These are phyloP conservation scores for Anas platyrhynchos DNA, from an alignment of 2,113 vertebrate species.

Conservation along the genomic window DNA sequence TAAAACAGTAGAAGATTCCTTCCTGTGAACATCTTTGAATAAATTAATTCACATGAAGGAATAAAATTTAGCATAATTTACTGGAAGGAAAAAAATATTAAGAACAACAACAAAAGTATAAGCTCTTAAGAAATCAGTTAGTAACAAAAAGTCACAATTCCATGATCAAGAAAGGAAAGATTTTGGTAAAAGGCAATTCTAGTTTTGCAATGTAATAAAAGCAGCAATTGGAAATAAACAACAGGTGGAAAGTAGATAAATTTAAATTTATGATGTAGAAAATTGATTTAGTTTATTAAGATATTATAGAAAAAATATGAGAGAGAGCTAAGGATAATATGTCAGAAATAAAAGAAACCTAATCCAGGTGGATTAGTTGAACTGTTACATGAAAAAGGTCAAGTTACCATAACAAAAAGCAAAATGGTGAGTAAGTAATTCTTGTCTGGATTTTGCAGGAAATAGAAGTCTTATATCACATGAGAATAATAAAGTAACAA, in stretches of 20 bases:
- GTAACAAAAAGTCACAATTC: not conserved
- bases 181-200: not conserved
- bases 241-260: not conserved
- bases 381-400: not conserved
- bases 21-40: not conserved
- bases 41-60: not conserved
- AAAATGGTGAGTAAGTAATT: not conserved
- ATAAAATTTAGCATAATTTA: not conserved
- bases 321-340: not conserved
- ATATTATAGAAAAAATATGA: not conserved
- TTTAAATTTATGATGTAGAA: not conserved
- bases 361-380: not conserved
- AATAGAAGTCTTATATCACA: not conserved
- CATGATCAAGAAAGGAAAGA: not conserved
- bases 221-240: not conserved
- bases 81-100: not conserved
- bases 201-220: not conserved
- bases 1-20: not conserved
- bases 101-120: not conserved
- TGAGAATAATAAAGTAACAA: not conserved
- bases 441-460: not conserved
- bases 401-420: not conserved
- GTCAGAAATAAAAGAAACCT: not conserved
- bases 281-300: not conserved
- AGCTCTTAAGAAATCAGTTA: not conserved